Base-by-base conservation (phyloP, 2,888 invertebrate genomes). In the Salpingus planirostris region DNA sequence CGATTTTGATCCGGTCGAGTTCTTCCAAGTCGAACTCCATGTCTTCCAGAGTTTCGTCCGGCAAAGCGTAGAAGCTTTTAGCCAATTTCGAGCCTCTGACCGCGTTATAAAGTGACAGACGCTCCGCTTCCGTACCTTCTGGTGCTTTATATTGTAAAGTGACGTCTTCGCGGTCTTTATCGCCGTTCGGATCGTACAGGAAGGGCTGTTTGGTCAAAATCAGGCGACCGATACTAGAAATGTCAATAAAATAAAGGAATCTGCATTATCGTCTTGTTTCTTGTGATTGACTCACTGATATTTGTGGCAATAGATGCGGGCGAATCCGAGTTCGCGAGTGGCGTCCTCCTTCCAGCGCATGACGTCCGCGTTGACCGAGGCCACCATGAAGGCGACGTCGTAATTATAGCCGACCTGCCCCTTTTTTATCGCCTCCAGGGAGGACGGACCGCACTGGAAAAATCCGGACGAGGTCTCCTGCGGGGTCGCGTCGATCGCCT, bases 401-500 rank as follows among this genome's bases (percentile, higher is more conserved):
- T 76, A 82, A 37, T 75, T 74, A 29, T 80, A 69, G 0, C 82
- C 81, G 13, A 86, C 78, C 38, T 80, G 77, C 1, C 88, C 88
- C 53, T 79, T 73, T 46, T 76, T 76, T 37, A 89, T 73, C 3
- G 88, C 88, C 53, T 80, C 81, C 2, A 87, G 57, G 0, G 88
- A 79, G 0, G 84, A 78, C 5, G 89, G 88, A 0, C 89, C 88
- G 49, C 84, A 85, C 40, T 83, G 83, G 62, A 71, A 86, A 37
- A 76, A 53, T 1, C 77, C 77, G 21, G 76, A 73, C 3, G 85
- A 85, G 1, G 70, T 71, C 60, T 88, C 86, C 58, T 88, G 88
- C 0, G 89, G 88, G 0, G 89, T 89, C 0, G 87, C 78, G 55
- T 90, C 89, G 25, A 88, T 74, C 0, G 83, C 87, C 65, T 90